Base-by-base conservation (phyloP, 2,888 invertebrate species). In the Encarsia formosa region DNA sequence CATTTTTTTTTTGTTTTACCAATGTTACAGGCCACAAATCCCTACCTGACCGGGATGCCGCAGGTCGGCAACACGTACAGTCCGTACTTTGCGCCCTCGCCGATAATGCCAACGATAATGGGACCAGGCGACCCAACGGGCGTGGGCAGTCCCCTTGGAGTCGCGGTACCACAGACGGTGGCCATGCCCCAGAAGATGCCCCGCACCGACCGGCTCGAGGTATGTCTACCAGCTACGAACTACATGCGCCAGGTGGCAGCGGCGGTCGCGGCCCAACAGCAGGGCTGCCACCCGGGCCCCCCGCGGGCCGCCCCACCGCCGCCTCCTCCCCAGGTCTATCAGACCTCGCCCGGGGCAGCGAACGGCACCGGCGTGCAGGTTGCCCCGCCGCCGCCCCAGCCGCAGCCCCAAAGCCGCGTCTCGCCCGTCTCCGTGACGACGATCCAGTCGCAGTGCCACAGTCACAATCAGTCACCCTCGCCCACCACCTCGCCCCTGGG, bases 151-250 rank as follows among this genome's bases (percentile, higher is more conserved):
- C 90, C 88, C 63, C 81, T 91, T 66, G 88, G 90, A 63, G 86
- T 85, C 68, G n/a, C n/a, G n/a, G 86, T 85, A 76, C 90, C 83
- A 76, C 91, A 90, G 81, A 87, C 85, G 76, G 91, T 87, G 76
- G 88, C 87, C 78, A 78, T 83, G 69, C 88, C 92, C 79, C 93
- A 93, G 81, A 94, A 95, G 81, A 83, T 93, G 83, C 90, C 91
- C 68, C 87, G 94, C 78, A 88, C 92, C 75, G 94, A 94, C 79
- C 85, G 95, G 81, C 86, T 95, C 79, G 94, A 95, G 93, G 95
- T 94, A 84, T 84, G 86, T 79, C 68, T 69, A 56, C 56, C 56
- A 53, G 11, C 41, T 15, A 43, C 54, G 54, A 70, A 68, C 68
- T 65, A 69, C 70, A 67, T 67, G 69, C 70, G 65, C 64, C 69